phyloP scores from a whole-genome alignment of 1,140 invertebrate genomes.

The Bombus affinis region DNA sequence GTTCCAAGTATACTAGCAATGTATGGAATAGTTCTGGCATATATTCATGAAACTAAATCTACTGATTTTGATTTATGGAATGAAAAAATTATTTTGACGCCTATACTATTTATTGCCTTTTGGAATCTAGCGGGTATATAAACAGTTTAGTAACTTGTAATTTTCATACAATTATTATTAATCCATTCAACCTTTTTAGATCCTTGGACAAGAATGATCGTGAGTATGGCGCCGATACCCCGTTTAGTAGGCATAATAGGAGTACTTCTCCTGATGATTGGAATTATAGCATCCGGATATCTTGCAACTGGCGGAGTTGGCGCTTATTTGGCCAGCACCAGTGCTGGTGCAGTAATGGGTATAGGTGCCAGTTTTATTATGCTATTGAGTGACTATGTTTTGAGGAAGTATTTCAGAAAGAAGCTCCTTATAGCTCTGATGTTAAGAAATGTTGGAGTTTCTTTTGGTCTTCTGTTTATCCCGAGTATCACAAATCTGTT shows the following conservation, averaged over 20 bases:
- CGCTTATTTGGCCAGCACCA: constrained; percentile 74
- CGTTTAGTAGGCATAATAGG: constrained; percentile 80
- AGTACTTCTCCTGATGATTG: constrained; percentile 70
- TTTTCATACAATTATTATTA: not conserved
- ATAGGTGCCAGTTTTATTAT: constrained; percentile 76
- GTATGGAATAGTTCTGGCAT: constrained; percentile 83
- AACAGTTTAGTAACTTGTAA: not conserved
- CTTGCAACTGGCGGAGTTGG: constrained; percentile 75
- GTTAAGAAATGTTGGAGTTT: constrained; percentile 68
- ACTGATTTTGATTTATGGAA: constrained; percentile 82
- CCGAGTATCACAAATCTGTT: constrained; percentile 69
- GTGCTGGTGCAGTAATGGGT: constrained; percentile 78
- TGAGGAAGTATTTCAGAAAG: constrained; percentile 72
- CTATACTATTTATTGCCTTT: constrained; percentile 83
- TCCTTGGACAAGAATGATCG: constrained; percentile 83
- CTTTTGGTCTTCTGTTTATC: constrained; percentile 67
- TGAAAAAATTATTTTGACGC: constrained; percentile 82
- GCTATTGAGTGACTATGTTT: constrained; percentile 69
- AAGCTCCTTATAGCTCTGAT: constrained; percentile 66
- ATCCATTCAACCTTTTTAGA: constrained; percentile 69
- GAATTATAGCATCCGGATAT: constrained; percentile 75
- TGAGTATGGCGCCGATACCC: constrained; percentile 83
- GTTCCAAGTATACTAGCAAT: constrained; percentile 82
- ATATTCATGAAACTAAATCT: constrained; percentile 76
- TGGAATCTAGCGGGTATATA: constrained; percentile 73